A percentile compares a stretch with the other conserved stretches of the same genome.
Evolutionary conservation across 2,888 invertebrate genomes (phyloP).

Genomic region (Mythimna pallens): DNA sequence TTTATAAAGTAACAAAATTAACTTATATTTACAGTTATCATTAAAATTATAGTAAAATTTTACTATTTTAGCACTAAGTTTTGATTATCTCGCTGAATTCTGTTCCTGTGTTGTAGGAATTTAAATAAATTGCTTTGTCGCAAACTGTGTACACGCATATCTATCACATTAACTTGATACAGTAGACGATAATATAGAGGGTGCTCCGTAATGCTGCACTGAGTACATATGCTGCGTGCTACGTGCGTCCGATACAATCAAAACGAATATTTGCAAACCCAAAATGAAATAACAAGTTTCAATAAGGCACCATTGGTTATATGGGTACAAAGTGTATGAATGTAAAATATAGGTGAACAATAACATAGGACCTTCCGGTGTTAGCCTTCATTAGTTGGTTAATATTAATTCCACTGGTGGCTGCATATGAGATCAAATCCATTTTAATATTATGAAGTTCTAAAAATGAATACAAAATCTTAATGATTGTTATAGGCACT

Average conservation of each 20-base stretch:
- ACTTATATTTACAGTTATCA: conserved; percentile 90
- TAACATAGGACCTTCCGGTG: conserved; percentile 70
- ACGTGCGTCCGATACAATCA: conserved; percentile 40
- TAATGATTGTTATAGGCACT: conserved; percentile 53
- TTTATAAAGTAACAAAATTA: conserved; percentile 90
- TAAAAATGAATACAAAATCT: conserved; percentile 64
- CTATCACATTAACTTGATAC: conserved; percentile 60
- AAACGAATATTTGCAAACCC: conserved; percentile 60
- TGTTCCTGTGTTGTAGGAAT: conserved; percentile 56
- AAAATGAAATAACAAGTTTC: conserved; percentile 68
- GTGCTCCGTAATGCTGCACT: conserved; percentile 50
- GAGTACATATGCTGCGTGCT: conserved; percentile 28
- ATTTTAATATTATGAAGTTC: conserved; percentile 72
- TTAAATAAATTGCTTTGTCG: conserved; percentile 58
- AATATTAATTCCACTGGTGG: conserved; percentile 86
- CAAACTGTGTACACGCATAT: conserved; percentile 53
- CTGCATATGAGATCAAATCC: conserved; percentile 89
- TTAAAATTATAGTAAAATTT: conserved; percentile 89
- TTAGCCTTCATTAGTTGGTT: conserved; percentile 66
- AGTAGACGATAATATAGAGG: conserved; percentile 31
- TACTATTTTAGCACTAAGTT: conserved; percentile 86
- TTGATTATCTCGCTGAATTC: conserved; percentile 73
- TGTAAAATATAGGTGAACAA: conserved; percentile 62
- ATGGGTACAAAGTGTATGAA: conserved; percentile 65
- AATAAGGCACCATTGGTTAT: conserved; percentile 88